Conservation (phyloP, 2,797 vertebrate genomes). For the Meda fulgida region DNA sequence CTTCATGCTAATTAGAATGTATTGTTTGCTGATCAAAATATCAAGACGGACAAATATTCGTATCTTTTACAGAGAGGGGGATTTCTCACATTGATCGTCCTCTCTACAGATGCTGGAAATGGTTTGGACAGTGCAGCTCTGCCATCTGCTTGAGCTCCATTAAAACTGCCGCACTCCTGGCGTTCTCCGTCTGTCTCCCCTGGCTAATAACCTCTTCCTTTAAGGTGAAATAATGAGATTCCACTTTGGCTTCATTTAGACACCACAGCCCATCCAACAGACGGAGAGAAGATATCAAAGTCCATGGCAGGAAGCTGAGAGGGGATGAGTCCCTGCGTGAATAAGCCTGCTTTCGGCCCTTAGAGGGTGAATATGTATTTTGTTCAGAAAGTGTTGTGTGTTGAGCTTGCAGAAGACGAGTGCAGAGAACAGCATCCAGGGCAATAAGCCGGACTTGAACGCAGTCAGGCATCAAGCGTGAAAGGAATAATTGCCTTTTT, state of each 20-base stretch:
- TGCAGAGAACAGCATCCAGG: slow-evolving; percentile 59
- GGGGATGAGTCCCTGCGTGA: slow-evolving; percentile 60
- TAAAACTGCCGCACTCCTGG: slow-evolving; percentile 24
- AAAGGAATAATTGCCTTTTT: slow-evolving; percentile 71
- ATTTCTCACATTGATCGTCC: slow-evolving; percentile 30
- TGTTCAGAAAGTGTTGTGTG: slow-evolving; percentile 49
- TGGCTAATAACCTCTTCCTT: slow-evolving; percentile 43
- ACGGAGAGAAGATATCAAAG: slow-evolving; percentile 57
- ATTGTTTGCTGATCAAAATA: slow-evolving; percentile 49
- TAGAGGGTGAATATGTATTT: slow-evolving; percentile 59
- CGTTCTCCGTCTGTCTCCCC: slow-evolving; percentile 4
- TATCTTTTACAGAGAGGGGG: slow-evolving; percentile 3
- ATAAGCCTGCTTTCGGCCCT: slow-evolving; percentile 50
- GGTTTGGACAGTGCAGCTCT: slow-evolving; percentile 18
- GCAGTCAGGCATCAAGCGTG: slow-evolving; percentile 63
- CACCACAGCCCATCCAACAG: slow-evolving; percentile 35
- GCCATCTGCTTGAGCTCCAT: slow-evolving; percentile 46
- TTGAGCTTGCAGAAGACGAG: slow-evolving; percentile 46
- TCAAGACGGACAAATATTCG: slow-evolving; percentile 19
- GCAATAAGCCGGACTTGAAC: slow-evolving; percentile 58
- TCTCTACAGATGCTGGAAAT: slow-evolving; percentile 22
- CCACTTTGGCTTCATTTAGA: slow-evolving; percentile 45
- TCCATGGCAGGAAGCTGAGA: slow-evolving; percentile 41
- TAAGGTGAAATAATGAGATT: slow-evolving; percentile 47
- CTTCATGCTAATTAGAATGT: slow-evolving; percentile 34